Percentiles rank a stretch among this genome's conserved stretches.
phyloP scores from a whole-genome alignment of 2,113 vertebrate species.

The Daboia siamensis region DNA sequence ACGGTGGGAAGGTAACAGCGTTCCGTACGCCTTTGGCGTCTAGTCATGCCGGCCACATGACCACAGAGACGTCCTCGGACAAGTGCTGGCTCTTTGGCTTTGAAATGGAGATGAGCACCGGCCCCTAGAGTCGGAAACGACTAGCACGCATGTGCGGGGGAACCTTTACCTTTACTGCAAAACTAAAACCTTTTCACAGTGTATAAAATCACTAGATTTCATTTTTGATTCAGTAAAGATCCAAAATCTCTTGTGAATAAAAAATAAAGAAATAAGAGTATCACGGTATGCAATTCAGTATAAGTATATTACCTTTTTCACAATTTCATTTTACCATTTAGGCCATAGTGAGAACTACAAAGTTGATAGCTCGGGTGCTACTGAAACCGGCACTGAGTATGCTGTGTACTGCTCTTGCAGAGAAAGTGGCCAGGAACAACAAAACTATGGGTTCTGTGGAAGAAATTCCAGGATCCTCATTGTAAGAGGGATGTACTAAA shows the following conservation, averaged over 20 bases:
- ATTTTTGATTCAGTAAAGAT: not conserved
- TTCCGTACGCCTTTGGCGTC: too few species aligned
- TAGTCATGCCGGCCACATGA: too few species aligned
- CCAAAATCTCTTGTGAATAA: not conserved
- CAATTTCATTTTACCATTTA: not conserved
- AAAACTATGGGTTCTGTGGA: not conserved
- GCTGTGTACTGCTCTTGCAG: not conserved
- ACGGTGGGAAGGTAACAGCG: too few species aligned
- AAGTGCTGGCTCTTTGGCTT: too few species aligned
- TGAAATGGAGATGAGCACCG: too few species aligned
- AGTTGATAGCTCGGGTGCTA: not conserved
- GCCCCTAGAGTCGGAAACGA: too few species aligned
- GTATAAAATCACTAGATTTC: not conserved
- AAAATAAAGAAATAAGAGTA: not conserved
- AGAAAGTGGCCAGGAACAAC: not conserved
- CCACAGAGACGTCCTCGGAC: too few species aligned
- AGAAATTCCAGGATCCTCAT: not conserved
- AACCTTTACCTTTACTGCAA: not conserved
- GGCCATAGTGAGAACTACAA: not conserved
- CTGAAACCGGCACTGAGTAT: not conserved
- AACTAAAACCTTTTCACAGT: not conserved
- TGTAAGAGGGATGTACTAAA: not conserved
- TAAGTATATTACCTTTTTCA: not conserved
- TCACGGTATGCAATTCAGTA: not conserved
- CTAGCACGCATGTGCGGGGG: too few species aligned